Base-by-base conservation (phyloP, 2,888 invertebrate genomes). In the Torymus auratus region DNA sequence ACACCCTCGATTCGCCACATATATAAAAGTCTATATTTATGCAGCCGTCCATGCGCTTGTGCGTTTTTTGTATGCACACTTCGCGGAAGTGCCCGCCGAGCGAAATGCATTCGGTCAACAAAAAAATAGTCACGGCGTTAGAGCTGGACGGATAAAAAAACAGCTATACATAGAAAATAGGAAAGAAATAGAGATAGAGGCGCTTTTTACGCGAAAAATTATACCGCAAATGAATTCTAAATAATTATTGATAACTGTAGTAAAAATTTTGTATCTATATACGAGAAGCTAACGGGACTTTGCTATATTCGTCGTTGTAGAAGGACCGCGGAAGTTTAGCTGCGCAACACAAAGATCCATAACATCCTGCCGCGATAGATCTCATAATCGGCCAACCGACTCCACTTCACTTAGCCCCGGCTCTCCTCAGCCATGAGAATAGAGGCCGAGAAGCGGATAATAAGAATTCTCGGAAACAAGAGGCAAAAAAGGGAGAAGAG, bases 11-110 rank as follows among this genome's bases (percentile, higher is more conserved):
- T 53, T n/a, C 28, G 15, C 60, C 7, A 23, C 12, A n/a, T 52
- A 17, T 52, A 17, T 64, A 13, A 15, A 61, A 62, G 62, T 17
- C 69, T 68, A 60, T 76, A 56, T 69, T 76, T 76, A 76, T 61
- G 62, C 69, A 55, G 14, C 41, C 55, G 28, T 11, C 5, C 53
- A 41, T 11, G 50, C 2, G 50, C 13, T 15, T 55, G 7, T 14
- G 15, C 60, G 28, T 20, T 73, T 50, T 62, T 41, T 56, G 41
- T 17, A 56, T 50, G 13, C 55, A 23, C 13, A 20, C 28, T 53
- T 41, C 13, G 10, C 41, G 7, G 7, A 41, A 41, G 41, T 41
- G 41, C 1, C 41, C 41, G 7, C 7, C 41, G 41, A 41, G 41
- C 41, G 41, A 41, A 41, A 41, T 56, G 50, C 69, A 28, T 56